Evolutionary conservation across 1,140 invertebrate genomes (phyloP), one percentile per base, ranked within the genome.

Genomic region (Orussus abietinus): DNA sequence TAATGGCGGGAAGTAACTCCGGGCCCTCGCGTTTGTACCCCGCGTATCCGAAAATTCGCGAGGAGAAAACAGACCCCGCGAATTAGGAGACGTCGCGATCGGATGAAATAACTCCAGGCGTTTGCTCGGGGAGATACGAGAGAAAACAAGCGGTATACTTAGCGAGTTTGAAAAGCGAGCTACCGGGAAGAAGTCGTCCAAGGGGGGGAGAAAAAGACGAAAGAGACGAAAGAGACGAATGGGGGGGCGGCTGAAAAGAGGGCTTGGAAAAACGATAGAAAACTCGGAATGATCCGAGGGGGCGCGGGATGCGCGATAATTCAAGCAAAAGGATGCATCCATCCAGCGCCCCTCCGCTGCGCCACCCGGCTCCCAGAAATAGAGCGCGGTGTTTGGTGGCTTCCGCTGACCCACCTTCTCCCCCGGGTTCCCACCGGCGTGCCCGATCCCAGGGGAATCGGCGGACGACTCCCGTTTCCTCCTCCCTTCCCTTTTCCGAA

Each of bases 241-340:
- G 1, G 15, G 19, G 2, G 9, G 10, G 20, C 11, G 14, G 15
- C 18, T 3, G 15, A 12, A 18, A 21, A 21, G 12, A 30, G 18
- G n/a, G 7, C 3, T 11, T 19, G 35, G 7, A 48, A 38, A 33
- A 39, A 38, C 21, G 17, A 32, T 22, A 28, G 17, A 42, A 42
- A 36, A 20, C 20, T 19, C 17, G 21, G 15, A 18, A 15, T 13
- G 33, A 42, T 51, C 28, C 38, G 38, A 53, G 49, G 44, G 51
- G 37, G 31, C 36, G 25, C 20, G 22, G 11, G 56, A n/a, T n/a
- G n/a, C n/a, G 47, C 47, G 52, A 64, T 69, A 72, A 69, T 60
- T 69, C 57, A 69, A 52, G 50, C 54, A 44, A 67, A 72, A 69
- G 68, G 66, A 70, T 66, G 49, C 62, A 69, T 69, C 56, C 51